A percentile compares a stretch with the other conserved stretches of the same genome.
phyloP scores from a whole-genome alignment of 2,113 vertebrate species.

The Syngnathoides biaculeatus region DNA sequence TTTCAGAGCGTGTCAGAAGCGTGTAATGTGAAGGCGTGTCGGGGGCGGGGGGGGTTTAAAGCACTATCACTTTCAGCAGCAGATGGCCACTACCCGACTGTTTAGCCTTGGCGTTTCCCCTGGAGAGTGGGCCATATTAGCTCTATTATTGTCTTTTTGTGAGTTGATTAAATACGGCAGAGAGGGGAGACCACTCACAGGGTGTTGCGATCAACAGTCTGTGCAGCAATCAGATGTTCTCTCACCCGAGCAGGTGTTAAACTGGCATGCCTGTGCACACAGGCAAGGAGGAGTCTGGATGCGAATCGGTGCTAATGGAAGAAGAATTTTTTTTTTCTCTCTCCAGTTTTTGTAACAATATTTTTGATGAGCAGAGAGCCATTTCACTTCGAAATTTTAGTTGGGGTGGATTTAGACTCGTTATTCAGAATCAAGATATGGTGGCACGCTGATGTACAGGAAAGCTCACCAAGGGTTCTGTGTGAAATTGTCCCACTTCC shows the following conservation, averaged over 20 bases:
- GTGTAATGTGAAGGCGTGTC: constrained; percentile 29
- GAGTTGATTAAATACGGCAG: constrained; percentile 3
- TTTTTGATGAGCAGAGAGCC: not conserved
- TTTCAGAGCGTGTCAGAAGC: constrained; percentile 46
- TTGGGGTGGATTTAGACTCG: too few species aligned
- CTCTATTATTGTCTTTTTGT: constrained; percentile 14
- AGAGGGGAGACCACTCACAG: constrained; percentile 20
- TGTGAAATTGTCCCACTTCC: not conserved
- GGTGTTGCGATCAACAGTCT: constrained; percentile 28
- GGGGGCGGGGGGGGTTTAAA: constrained; percentile 21
- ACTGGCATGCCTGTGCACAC: constrained; percentile 18
- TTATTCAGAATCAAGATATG: too few species aligned
- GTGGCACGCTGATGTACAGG: too few species aligned
- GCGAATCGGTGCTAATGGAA: not conserved
- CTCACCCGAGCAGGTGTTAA: not conserved
- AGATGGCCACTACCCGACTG: constrained; percentile 59
- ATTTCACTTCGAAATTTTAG: not conserved
- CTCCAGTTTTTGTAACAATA: not conserved
- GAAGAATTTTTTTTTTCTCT: not conserved
- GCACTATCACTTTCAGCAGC: constrained; percentile 58
- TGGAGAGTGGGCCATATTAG: constrained; percentile 60
- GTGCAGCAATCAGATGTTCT: constrained; percentile 17
- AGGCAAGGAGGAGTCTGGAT: not conserved
- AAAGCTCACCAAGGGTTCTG: not conserved
- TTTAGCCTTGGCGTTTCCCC: constrained; percentile 37